Conservation (phyloP, 2,888 invertebrate genomes). For the Watsonalla cultraria region DNA sequence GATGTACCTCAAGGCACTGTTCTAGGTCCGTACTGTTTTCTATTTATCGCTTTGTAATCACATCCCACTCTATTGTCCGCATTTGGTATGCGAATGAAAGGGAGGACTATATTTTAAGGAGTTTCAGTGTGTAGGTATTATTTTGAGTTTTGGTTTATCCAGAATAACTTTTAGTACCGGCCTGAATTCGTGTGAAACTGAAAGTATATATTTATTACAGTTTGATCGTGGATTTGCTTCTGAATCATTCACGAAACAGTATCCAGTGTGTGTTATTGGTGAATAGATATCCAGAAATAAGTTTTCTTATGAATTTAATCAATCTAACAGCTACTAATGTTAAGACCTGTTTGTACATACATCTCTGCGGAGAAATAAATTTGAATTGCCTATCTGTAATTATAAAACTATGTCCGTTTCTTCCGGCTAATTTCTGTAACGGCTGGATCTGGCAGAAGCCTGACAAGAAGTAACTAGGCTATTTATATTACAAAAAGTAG, state of each 20-base stretch:
- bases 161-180: neutral
- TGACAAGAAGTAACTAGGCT: too few relatives aligned
- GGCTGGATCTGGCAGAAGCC: too few relatives aligned
- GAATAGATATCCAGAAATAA: neutral
- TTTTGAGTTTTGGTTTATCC: conserved; percentile 3
- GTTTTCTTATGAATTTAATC: neutral
- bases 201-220: neutral
- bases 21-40: conserved; percentile 43
- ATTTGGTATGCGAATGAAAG: conserved; percentile 16
- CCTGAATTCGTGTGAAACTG: neutral
- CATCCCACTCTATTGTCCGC: conserved; percentile 23
- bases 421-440: too few relatives aligned
- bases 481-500: too few relatives aligned
- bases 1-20: conserved; percentile 46
- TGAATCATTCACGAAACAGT: neutral
- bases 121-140: conserved; percentile 37
- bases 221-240: neutral
- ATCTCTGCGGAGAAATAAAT: too few relatives aligned
- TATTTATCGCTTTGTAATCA: conserved; percentile 23
- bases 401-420: too few relatives aligned
- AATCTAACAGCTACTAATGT: too few relatives aligned
- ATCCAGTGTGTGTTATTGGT: neutral
- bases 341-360: too few relatives aligned
- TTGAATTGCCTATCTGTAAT: too few relatives aligned
- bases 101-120: conserved; percentile 28